Base-by-base conservation (phyloP, 2,888 invertebrate species). In the Hirudinaria manillensis region DNA sequence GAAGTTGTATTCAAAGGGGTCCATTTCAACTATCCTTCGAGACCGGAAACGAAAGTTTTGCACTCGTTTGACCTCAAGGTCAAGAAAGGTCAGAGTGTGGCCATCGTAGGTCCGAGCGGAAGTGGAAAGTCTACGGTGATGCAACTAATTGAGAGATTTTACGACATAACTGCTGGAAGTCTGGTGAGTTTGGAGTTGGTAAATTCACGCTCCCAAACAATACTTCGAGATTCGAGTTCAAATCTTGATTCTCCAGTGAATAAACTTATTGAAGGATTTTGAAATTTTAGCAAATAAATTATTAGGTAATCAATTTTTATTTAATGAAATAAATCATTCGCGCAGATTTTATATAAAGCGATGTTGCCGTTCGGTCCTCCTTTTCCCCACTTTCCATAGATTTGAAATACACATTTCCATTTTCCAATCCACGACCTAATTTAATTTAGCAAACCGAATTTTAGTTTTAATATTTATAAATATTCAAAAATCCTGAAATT, bases 21-120 rank as follows among this genome's bases (percentile, higher is more conserved):
- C 66, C 84, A 80, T 27, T 87, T 87, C 80, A 78, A 77, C 16
- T 87, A 87, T 80, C 87, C 87, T 3, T 82, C 85, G 0, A 79
- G 87, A 55, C 83, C 83, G 1, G 84, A 86, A 76, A 83, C 85
- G 0, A 80, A 82, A 79, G 85, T 83, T 2, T 72, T 79, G 24
- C 38, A 61, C 27, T 27, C 51, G 32, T 74, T 76, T 34, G 34
- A 27, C 45, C 45, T 68, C 32, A 36, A 32, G 32, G 68, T 68
- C 36, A 68, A n/a, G n/a, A 68, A 75, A 51, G 80, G 80, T 32
- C 77, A 80, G 77, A 74, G 67, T 36, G 74, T 80, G 51, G 80
- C 80, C 24, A 72, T 80, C 45, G 79, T 80, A 21, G 80, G 80
- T 13, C 73, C 79, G 16, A 79, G 78, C 55, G 80, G 80, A 2